Evolutionary conservation across 2,113 vertebrate species (phyloP), one percentile per base, ranked within the genome.

Genomic region (Catharus fuscescens): DNA sequence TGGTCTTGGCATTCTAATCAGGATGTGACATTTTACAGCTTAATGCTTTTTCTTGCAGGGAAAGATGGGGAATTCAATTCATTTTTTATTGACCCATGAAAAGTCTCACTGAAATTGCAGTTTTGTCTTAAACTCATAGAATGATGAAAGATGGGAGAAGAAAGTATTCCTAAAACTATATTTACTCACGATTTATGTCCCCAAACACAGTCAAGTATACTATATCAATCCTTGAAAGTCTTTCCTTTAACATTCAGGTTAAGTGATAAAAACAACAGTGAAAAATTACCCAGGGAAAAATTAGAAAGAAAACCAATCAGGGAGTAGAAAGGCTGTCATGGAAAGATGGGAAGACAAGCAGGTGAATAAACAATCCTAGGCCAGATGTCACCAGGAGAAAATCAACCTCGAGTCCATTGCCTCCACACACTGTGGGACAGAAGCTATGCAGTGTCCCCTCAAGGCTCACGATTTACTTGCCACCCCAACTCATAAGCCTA

Each of bases 241-340:
- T 44, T 82, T 79, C 42, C 34, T 92, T 89, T 70, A 70, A 36
- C 26, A 78, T 78, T 71, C 60, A 89, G 38, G 28, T 78, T 28
- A 81, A 81, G 34, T 45, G 29, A 85, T 56, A 74, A 78, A 66
- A 79, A 81, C 26, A 79, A n/a, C 6, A 66, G 25, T 34, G 57
- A 78, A 52, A 80, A 32, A 18, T 25, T 54, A 73, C 34, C n/a
- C 44, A 42, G 38, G 56, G 38, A 42, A 76, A 88, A 82, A 59
- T 16, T 13, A 47, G 36, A 72, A 42, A 29, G 18, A 26, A 47
- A 50, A 56, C 31, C 0, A 0, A 86, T 31, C 8, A 45, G 80
- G 8, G 34, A 64, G 14, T 18, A 38, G n/a, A 48, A 12, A 52
- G 34, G 5, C 16, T 67, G 32, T 14, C 62, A 65, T 10, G 34